phyloP scores from a whole-genome alignment of 2,797 vertebrate genomes.

The Myioborus miniatus region DNA sequence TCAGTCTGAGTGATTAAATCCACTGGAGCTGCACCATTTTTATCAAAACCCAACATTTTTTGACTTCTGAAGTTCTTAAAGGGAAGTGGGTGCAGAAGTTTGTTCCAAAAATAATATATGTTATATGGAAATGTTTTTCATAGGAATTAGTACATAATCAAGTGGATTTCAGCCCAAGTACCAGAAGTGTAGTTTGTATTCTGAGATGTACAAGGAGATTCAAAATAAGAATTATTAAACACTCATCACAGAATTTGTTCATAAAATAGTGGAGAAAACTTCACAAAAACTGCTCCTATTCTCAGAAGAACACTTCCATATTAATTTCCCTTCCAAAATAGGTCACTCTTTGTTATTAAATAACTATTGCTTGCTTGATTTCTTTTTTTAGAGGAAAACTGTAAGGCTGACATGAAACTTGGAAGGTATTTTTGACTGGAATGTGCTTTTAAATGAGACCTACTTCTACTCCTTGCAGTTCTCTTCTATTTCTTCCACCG shows the following conservation, averaged over 20 bases:
- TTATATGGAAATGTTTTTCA: background rate
- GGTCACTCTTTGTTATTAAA: constrained; percentile 24
- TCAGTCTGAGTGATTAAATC: background rate
- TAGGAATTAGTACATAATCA: background rate
- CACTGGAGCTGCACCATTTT: background rate
- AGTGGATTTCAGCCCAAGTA: background rate
- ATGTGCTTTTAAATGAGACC: constrained; percentile 44
- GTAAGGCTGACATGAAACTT: constrained; percentile 10
- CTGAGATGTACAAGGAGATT: background rate
- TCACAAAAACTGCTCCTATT: background rate
- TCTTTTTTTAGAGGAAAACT: constrained; percentile 31
- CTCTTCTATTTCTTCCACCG: background rate
- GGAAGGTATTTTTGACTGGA: constrained; percentile 25
- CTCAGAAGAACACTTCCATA: background rate
- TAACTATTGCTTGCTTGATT: background rate
- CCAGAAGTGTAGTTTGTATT: background rate
- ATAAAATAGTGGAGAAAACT: background rate
- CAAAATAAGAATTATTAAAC: background rate
- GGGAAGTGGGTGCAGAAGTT: background rate
- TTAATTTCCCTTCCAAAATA: constrained; percentile 43
- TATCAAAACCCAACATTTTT: background rate
- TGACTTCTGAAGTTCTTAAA: background rate
- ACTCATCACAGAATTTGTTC: background rate
- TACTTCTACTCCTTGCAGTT: background rate
- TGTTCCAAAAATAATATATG: background rate